Percentiles rank a stretch among this genome's conserved stretches.
These are phyloP conservation scores for Holcopasites calliopsidis DNA, from an alignment of 1,140 invertebrate species.

Conservation along the genomic window DNA sequence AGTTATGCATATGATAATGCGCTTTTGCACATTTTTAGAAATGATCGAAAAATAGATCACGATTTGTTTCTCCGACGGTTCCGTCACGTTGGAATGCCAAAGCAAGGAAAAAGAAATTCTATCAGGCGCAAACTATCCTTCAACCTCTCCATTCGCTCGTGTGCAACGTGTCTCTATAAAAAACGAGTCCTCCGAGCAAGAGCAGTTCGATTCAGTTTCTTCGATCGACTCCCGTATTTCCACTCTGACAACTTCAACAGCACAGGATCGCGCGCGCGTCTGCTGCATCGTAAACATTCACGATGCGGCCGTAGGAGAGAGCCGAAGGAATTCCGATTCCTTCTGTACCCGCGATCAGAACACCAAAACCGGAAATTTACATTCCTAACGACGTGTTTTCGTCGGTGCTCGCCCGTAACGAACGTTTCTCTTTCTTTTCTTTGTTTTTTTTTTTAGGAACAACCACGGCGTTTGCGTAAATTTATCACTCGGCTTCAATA, in stretches of 20 bases:
- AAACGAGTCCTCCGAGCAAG: too few relatives aligned
- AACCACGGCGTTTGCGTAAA: conserved; percentile 29
- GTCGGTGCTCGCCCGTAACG: conserved; percentile 15
- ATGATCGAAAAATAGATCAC: too few relatives aligned
- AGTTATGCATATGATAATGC: too few relatives aligned
- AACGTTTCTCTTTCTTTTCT: conserved; percentile 34
- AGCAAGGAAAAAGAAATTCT: too few relatives aligned
- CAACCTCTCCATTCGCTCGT: too few relatives aligned
- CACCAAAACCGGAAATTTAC: not conserved
- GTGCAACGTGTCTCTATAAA: too few relatives aligned
- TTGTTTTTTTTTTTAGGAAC: too few relatives aligned
- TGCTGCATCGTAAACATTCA: conserved; percentile 33
- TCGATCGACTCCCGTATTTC: conserved; percentile 30
- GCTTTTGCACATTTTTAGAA: too few relatives aligned
- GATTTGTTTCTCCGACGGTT: too few relatives aligned
- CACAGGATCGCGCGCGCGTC: conserved; percentile 14
- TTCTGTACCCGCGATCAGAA: not conserved
- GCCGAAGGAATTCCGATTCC: conserved; percentile 24
- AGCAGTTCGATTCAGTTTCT: conserved; percentile 2
- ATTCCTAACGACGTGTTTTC: conserved; percentile 14
- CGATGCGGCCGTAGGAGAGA: not conserved
- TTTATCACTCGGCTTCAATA: conserved; percentile 49
- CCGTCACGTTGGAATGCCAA: too few relatives aligned
- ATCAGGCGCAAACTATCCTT: too few relatives aligned
- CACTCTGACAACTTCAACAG: not conserved